Conservation (phyloP, 2,888 invertebrate species). For the Tetragonisca angustula region DNA sequence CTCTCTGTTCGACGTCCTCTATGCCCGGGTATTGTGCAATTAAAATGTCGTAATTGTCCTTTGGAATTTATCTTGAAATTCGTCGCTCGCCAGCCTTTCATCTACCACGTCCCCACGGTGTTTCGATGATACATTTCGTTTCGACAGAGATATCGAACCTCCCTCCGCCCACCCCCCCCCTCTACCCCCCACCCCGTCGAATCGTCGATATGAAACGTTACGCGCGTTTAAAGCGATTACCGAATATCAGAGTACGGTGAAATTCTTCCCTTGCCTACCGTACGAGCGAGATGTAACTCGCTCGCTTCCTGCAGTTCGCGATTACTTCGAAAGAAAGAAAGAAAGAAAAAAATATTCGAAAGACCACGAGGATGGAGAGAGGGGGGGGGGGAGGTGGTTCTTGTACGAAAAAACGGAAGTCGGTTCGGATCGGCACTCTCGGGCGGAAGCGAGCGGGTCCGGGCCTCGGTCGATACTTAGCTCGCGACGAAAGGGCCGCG, state of each 20-base stretch:
- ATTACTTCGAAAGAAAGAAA: no score
- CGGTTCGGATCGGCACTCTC: conserved; percentile 10
- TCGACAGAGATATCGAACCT: background rate
- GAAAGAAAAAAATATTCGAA: no score
- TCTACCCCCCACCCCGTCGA: background rate
- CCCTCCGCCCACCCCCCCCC: no score
- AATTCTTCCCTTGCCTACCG: background rate
- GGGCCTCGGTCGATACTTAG: conserved; percentile 66
- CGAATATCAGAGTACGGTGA: background rate
- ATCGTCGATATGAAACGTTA: conserved; percentile 12
- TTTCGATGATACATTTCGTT: conserved; percentile 8
- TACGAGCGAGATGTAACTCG: background rate
- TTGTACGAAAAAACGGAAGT: conserved; percentile 8
- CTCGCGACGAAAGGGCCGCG: conserved; percentile 58
- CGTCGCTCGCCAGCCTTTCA: conserved; percentile 60
- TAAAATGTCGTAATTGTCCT: conserved; percentile 79
- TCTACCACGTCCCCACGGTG: background rate
- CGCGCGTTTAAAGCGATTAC: background rate
- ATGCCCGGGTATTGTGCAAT: conserved; percentile 75
- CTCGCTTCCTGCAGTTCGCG: background rate
- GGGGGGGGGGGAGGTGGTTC: no score
- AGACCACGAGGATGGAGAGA: background rate
- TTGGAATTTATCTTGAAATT: conserved; percentile 76
- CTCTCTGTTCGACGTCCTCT: conserved; percentile 62
- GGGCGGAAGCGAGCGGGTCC: conserved; percentile 18